Percentiles rank a stretch among this genome's conserved stretches.
phyloP scores from a whole-genome alignment of 2,888 invertebrate genomes.

The Eristalinus aeneus region DNA sequence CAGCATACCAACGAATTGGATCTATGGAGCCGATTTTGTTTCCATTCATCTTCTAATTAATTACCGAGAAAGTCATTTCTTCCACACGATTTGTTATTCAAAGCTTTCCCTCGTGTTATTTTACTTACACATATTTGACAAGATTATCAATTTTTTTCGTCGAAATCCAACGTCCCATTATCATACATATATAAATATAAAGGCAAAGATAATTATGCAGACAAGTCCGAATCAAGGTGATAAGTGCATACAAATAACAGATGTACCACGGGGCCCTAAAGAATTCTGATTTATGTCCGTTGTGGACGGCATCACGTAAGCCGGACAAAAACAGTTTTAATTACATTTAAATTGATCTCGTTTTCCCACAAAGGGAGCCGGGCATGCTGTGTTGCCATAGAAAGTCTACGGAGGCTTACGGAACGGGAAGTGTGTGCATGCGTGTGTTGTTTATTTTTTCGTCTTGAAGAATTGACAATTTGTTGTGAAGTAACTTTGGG shows the following conservation, averaged over 20 bases:
- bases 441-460: background rate
- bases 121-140: background rate
- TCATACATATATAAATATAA: background rate
- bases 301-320: background rate
- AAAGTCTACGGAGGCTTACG: conserved; percentile 9
- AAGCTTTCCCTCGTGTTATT: background rate
- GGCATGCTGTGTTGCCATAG: background rate
- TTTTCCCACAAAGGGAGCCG: background rate
- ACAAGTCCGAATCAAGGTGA: background rate
- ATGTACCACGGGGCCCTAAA: background rate
- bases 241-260: background rate
- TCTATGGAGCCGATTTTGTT: background rate
- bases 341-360: conserved; percentile 14
- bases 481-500: background rate
- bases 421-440: conserved; percentile 13
- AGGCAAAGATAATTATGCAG: background rate
- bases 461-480: background rate
- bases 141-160: background rate
- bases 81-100: background rate
- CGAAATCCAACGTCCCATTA: background rate
- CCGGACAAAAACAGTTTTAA: conserved; percentile 1
- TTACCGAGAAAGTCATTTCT: background rate
- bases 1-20: background rate
- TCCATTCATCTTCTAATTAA: background rate
- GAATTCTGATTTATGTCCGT: background rate